These are phyloP conservation scores for Acanthococcus lagerstroemiae DNA, from an alignment of 2,888 invertebrate genomes.

Conservation along the genomic window DNA sequence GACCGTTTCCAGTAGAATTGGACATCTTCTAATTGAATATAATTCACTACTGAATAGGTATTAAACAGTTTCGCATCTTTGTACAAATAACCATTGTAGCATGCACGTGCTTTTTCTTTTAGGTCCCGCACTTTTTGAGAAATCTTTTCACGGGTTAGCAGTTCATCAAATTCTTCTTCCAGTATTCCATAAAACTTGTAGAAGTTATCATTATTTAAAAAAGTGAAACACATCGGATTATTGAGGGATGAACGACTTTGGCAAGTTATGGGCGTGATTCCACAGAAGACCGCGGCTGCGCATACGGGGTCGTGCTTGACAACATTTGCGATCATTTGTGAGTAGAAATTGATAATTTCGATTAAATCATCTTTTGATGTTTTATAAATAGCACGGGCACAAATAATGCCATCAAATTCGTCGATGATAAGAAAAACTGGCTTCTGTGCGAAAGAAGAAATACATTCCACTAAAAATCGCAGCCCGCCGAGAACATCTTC, in stretches of 20 bases:
- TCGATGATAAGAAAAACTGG: not conserved
- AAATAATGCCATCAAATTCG: not conserved
- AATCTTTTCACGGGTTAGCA: not conserved
- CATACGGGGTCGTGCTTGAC: no score
- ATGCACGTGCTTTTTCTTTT: not conserved
- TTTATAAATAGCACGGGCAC: not conserved
- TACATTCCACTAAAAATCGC: slow-evolving; percentile 2
- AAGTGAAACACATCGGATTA: no score
- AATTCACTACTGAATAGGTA: not conserved
- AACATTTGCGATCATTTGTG: not conserved
- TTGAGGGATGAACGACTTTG: no score
- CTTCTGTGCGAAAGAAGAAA: not conserved
- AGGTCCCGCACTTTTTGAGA: not conserved
- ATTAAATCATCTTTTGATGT: not conserved
- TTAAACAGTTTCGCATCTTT: not conserved
- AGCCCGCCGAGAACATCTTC: not conserved
- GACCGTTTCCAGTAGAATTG: not conserved
- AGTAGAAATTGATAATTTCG: not conserved
- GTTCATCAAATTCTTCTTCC: not conserved
- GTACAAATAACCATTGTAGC: not conserved
- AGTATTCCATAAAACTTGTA: not conserved
- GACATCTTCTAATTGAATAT: not conserved
- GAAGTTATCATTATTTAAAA: not conserved
- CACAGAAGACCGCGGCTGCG: no score
- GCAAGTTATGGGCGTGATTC: no score